Conservation (phyloP, 2,888 invertebrate genomes). For the Agrochola macilenta region DNA sequence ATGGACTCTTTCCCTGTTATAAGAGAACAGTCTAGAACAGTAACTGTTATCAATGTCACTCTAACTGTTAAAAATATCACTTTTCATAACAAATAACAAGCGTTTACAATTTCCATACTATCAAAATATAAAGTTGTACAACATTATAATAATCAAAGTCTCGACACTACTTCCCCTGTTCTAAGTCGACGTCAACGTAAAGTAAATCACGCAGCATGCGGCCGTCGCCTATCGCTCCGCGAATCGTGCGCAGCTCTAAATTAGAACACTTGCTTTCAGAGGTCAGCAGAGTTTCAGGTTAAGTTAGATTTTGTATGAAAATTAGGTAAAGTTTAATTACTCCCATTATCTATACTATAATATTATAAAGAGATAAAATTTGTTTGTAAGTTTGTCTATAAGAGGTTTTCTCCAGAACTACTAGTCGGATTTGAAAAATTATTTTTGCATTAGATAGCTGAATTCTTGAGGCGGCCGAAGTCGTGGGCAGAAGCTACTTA, state of each 20-base stretch:
- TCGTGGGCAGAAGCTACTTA: too few species aligned
- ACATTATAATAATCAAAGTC: constrained; percentile 31
- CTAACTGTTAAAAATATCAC: background rate
- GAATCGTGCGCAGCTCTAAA: constrained; percentile 76
- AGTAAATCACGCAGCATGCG: constrained; percentile 85
- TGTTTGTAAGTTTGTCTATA: too few species aligned
- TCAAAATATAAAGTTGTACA: background rate
- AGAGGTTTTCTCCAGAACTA: too few species aligned
- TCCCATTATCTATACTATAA: too few species aligned
- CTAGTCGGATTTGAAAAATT: too few species aligned
- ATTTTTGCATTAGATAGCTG: too few species aligned
- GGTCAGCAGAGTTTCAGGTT: constrained; percentile 8
- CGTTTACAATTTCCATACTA: background rate
- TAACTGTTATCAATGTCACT: background rate
- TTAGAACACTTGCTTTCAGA: constrained; percentile 76
- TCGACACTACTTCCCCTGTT: constrained; percentile 24
- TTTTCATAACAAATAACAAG: background rate
- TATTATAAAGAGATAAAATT: too few species aligned
- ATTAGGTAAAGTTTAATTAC: background rate
- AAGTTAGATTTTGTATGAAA: background rate
- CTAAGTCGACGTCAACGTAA: constrained; percentile 5
- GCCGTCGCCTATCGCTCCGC: constrained; percentile 54
- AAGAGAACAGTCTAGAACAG: background rate
- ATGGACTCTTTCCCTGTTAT: too few species aligned
- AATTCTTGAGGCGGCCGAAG: too few species aligned